Percentiles rank a stretch among this genome's conserved stretches.
Evolutionary conservation across 1,140 invertebrate genomes (phyloP).

Genomic region (Drosophila elegans): DNA sequence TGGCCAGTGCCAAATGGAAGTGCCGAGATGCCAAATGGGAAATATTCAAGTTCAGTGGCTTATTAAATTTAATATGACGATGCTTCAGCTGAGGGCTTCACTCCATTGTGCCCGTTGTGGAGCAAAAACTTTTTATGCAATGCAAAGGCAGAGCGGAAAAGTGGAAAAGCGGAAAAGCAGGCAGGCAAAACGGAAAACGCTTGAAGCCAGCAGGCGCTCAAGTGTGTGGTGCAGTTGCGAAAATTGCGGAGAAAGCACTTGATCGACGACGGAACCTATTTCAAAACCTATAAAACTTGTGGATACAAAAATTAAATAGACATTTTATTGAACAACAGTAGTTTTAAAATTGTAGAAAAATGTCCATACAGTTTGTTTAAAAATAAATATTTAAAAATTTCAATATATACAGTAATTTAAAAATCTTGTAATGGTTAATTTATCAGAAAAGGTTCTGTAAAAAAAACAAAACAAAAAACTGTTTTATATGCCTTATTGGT

Average conservation of each 20-base stretch:
- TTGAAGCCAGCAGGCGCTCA: conserved; percentile 51
- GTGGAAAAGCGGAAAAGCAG: conserved; percentile 6
- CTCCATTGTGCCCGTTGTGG: conserved; percentile 31
- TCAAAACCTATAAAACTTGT: no score
- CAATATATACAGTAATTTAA: no score
- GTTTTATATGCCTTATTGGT: no score
- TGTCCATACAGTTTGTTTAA: no score
- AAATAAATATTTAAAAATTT: no score
- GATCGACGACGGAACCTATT: neutral
- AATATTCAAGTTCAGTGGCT: conserved; percentile 64
- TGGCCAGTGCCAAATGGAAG: conserved; percentile 27
- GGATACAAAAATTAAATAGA: no score
- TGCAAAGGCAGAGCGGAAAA: neutral
- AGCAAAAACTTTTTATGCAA: conserved; percentile 42
- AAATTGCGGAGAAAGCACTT: neutral
- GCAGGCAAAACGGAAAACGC: conserved; percentile 23
- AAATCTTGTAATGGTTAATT: no score
- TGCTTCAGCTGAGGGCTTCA: conserved; percentile 9
- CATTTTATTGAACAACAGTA: no score
- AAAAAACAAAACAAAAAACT: no score
- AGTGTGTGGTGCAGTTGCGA: conserved; percentile 31
- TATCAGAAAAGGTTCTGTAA: no score
- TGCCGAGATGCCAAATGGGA: conserved; percentile 27
- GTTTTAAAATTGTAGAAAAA: no score
- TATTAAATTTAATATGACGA: conserved; percentile 66